Evolutionary conservation across 2,797 vertebrate species (phyloP), one percentile per base, ranked within the genome.

Genomic region (Etheostoma perlongum): DNA sequence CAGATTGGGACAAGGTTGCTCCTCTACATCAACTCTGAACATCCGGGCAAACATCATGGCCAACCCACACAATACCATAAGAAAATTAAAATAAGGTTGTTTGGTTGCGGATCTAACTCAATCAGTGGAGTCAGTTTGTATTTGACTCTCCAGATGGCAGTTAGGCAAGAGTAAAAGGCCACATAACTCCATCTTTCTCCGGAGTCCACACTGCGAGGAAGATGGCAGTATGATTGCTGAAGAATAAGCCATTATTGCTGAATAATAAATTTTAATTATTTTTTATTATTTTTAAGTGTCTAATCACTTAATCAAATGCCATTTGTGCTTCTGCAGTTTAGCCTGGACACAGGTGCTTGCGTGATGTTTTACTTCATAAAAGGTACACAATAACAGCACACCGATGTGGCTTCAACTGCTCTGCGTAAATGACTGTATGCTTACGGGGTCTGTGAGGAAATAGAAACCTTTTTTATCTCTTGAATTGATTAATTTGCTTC

Each of bases 91-190:
- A 88, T 65, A 80, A 75, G 77, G 47, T 72, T 78, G 68, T 83
- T 87, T 89, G 84, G 74, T 81, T 57, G 36, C 81, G 59, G 68
- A 78, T 89, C 77, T 81, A 69, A 82, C 82, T 89, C 80, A 71
- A 84, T 88, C 83, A 72, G 73, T 67, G 72, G 61, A 67, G 74
- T 77, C 75, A 30, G 81, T 75, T 51, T 71, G 54, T 44, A 48
- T 83, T 69, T 85, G 85, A 88, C 88, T 91, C 89, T 95, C 92
- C 94, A 95, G 94, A 94, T 95, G 94, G 93, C 83, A 55, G 78
- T 19, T 36, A 65, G 87, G 85, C 77, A 60, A 36, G 68, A 65
- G 83, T 87, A 84, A 82, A 58, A 5, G 81, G 74, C 82, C 85
- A 79, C 55, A 85, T 85, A 90, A 91, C 90, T 72, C 49, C 65